Percentiles rank a stretch among this genome's conserved stretches.
Evolutionary conservation across 2,113 vertebrate species (phyloP).

Genomic region (Cololabis saira): DNA sequence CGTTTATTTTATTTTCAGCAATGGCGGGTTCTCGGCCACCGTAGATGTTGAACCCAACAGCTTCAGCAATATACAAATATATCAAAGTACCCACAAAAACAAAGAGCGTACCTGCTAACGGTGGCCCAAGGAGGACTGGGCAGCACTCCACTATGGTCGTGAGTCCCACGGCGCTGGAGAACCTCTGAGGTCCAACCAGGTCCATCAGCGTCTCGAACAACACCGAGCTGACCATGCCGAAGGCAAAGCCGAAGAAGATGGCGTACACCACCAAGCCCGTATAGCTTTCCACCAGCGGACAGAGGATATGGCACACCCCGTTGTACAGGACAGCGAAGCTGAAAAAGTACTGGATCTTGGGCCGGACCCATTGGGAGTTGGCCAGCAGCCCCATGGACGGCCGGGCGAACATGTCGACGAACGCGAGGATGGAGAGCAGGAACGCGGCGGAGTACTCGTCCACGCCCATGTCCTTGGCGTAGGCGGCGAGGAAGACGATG

Average conservation of each 20-base stretch:
- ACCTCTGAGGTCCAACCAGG: slow-evolving; percentile 90
- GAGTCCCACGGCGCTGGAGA: slow-evolving; percentile 97
- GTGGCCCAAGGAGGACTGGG: slow-evolving; percentile 94
- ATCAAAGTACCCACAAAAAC: background rate
- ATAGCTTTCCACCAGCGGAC: slow-evolving; percentile 88
- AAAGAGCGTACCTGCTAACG: slow-evolving; percentile 88
- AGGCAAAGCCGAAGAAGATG: slow-evolving; percentile 94
- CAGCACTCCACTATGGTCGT: slow-evolving; percentile 94
- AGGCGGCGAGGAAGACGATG: slow-evolving; percentile 93
- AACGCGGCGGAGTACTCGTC: slow-evolving; percentile 95
- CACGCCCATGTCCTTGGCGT: slow-evolving; percentile 92
- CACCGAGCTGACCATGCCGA: slow-evolving; percentile 96
- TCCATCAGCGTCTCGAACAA: slow-evolving; percentile 98
- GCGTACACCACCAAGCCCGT: slow-evolving; percentile 90
- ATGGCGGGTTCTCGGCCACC: no score
- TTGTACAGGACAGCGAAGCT: slow-evolving; percentile 93
- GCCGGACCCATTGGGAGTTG: slow-evolving; percentile 89
- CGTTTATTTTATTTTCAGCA: no score
- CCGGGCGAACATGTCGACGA: slow-evolving; percentile 96
- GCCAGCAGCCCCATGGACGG: slow-evolving; percentile 92
- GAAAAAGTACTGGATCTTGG: slow-evolving; percentile 96
- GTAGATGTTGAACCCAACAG: no score
- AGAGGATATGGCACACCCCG: slow-evolving; percentile 91
- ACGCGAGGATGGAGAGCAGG: slow-evolving; percentile 93
- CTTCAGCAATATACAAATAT: background rate